Base-by-base conservation (phyloP, 2,888 invertebrate species). In the Ganaspis brasiliensis region DNA sequence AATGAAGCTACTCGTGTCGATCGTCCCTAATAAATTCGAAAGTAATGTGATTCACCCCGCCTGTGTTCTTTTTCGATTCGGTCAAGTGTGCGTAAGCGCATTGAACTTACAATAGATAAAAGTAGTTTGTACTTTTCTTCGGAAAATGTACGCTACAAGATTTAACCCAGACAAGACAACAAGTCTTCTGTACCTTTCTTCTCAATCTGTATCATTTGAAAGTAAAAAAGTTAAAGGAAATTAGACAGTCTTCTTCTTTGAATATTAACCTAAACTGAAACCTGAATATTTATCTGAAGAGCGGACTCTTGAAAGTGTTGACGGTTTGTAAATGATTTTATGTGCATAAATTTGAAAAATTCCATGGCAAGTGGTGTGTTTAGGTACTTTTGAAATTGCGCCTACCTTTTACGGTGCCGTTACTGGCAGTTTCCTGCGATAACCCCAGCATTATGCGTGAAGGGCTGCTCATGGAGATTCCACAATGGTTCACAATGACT, bases 351-450 rank as follows among this genome's bases (percentile, higher is more conserved):
- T 40, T 63, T 63, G 8, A 24, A 45, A 67, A 40, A 52, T 49
- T 49, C 37, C 40, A 21, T 24, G 12, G 12, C 45, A 67, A n/a
- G 40, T 14, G 12, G 21, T 45, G 26, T 56, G 24, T 67, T 67
- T 67, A 45, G 40, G 21, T 67, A 67, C 40, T 63, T 21, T 85
- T 79, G 76, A 63, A 80, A 85, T 81, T 84, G 84, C 82, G 80
- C 81, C 35, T 77, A 83, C 82, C 87, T 87, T 86, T 86, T 86
- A 85, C 80, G 74, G 81, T 75, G 81, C 78, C 87, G 88, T 89
- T 88, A 90, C 88, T 87, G 87, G 85, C 89, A 88, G 89, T 90
- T 90, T 91, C 89, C 89, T 88, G 89, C 84, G 84, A 86, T 87
- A 87, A 86, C 86, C 87, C 87, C 84, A 56, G 81, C 82, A 85